These are phyloP conservation scores for Volucella inflata DNA, from an alignment of 2,888 invertebrate species.

Conservation along the genomic window DNA sequence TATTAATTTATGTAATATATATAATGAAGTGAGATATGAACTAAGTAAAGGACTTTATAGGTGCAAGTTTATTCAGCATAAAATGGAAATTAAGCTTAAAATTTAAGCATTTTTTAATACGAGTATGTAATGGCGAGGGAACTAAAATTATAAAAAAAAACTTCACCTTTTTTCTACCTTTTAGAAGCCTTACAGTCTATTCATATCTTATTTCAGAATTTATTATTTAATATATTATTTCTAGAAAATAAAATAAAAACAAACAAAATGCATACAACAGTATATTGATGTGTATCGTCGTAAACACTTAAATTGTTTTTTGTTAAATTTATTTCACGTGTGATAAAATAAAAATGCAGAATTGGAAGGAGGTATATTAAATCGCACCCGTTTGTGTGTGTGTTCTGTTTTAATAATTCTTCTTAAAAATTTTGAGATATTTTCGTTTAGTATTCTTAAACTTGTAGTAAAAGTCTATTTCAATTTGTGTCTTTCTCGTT, in stretches of 20 bases:
- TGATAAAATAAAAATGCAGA: slow-evolving; percentile 79
- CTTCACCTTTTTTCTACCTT: too few relatives aligned
- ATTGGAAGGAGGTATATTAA: slow-evolving; percentile 83
- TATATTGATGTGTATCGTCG: slow-evolving; percentile 47
- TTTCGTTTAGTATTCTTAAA: slow-evolving; percentile 28
- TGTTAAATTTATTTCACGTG: slow-evolving; percentile 74
- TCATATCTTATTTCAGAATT: slow-evolving; percentile 32
- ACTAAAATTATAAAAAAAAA: too few relatives aligned
- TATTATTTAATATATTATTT: slow-evolving; percentile 17
- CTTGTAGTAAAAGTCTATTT: slow-evolving; percentile 8
- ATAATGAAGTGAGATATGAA: slow-evolving; percentile 10
- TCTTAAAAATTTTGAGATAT: slow-evolving; percentile 39
- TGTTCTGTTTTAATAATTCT: slow-evolving; percentile 54
- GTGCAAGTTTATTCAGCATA: too few relatives aligned
- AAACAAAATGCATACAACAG: slow-evolving; percentile 41
- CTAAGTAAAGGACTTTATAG: too few relatives aligned
- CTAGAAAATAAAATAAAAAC: slow-evolving; percentile 11
- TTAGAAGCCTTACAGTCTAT: background rate
- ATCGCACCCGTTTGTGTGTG: slow-evolving; percentile 63
- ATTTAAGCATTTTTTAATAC: too few relatives aligned
- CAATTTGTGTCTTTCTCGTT: slow-evolving; percentile 38
- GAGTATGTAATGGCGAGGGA: too few relatives aligned
- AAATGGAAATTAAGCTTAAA: too few relatives aligned
- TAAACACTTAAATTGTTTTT: slow-evolving; percentile 64
- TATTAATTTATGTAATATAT: background rate